Base-by-base conservation (phyloP, 2,888 invertebrate genomes). In the Tiphia femorata region DNA sequence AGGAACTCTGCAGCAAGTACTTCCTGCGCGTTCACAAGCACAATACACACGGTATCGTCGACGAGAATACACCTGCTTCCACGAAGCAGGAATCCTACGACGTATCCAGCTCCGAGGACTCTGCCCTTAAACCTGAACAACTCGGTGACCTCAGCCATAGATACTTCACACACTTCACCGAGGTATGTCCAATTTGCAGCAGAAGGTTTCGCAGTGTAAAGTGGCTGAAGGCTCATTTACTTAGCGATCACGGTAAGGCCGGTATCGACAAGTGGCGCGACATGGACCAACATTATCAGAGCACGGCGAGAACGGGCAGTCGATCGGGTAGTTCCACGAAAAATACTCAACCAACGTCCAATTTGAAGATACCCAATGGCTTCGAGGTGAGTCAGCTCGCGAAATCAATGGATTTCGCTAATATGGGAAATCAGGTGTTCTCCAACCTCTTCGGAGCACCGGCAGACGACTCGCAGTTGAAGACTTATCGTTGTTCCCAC, bases 1-100 rank as follows among this genome's bases (percentile, higher is more conserved):
- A 97, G 84, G 97, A 98, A 85, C 87, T 99, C 49, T 98, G 98
- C 87, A 97, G 97, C 85, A 98, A 98, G 83, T 97, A 98, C 82
- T 98, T 98, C 81, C 86, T 99, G 56, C 91, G 97, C 63, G 97
- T 97, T 17, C 99, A 99, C 86, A 98, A 98, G 81, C 96, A 96
- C 80, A 98, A 98, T 84, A 96, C 96, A 25, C 99, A 99, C 83
- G 98, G 98, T 14, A 96, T 99, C 58, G 91, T 94, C 10, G 95
- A 96, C 63, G 95, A 95, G 52, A 92, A 92, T 0, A 87, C 89
- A 47, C 52, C 71, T 1, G 56, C 62, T 21, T 69, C 72, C 44
- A 75, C 59, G 20, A 81, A 78, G 55, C 83, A 78, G 58, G 78
- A 78, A 27, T 52, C 59, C 1, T 75, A 77, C 58, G 78, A 80